Evolutionary conservation across 2,113 vertebrate genomes (phyloP), one percentile per base, ranked within the genome.

Genomic region (Andinoacara biseriatus): DNA sequence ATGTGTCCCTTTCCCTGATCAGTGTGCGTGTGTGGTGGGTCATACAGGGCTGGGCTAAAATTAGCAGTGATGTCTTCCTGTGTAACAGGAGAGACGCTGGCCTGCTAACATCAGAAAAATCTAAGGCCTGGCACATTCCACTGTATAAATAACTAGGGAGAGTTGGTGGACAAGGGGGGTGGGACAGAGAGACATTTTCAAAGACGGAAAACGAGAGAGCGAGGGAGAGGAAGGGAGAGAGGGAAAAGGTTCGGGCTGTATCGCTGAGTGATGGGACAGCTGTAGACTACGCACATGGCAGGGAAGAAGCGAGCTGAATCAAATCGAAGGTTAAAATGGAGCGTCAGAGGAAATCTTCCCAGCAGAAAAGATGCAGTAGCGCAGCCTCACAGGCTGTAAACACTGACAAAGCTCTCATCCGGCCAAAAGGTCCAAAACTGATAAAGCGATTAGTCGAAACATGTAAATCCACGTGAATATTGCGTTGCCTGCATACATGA

Each of bases 71-170:
- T 95, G 95, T 96, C 94, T 94, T 95, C 91, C 92, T 90, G 86
- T 94, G 96, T 93, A 96, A 96, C 86, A 90, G 86, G 96, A 96
- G 95, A 94, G 80, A 90, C n/a, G 81, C 14, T 87, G 89, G 93
- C 92, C 92, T 90, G 93, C 94, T 94, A 95, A 87, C 95, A 94
- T 95, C 89, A 92, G 83, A 94, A 95, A 95, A 96, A 96, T 96
- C 92, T 94, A 82, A 95, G 90, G 93, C 94, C 93, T 93, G 95
- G 95, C 95, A 95, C 93, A 96, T 96, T 96, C 96, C 94, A 72
- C 78, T 81, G 87, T 95, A 95, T 94, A 95, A 96, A 96, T 96
- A 96, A 93, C 96, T 86, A 26, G 74, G 84, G 74, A 90, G 90
- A 92, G 92, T 84, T 80, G 86, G 88, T 90, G 90, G 92, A 82